These are phyloP conservation scores for Nymphicus hollandicus DNA, from an alignment of 2,113 vertebrate genomes.

Conservation along the genomic window DNA sequence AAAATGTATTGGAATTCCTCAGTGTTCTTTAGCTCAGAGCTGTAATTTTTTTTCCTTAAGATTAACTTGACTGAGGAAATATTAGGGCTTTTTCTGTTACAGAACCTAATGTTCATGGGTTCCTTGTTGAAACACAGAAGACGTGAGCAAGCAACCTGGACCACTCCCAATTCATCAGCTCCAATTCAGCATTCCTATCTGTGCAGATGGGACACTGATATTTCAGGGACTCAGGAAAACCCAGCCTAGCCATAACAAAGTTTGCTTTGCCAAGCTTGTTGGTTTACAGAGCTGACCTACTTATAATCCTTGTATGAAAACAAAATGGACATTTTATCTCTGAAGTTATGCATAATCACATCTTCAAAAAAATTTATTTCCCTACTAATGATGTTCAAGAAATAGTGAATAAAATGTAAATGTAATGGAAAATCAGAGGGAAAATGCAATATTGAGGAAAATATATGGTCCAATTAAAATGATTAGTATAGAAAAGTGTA, in stretches of 20 bases:
- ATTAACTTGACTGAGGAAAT: neutral
- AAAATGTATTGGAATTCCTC: neutral
- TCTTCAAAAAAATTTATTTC: conserved; percentile 23
- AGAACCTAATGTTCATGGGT: neutral
- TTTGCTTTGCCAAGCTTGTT: neutral
- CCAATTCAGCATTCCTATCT: neutral
- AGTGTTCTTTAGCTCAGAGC: neutral
- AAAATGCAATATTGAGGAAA: conserved; percentile 50
- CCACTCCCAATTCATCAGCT: neutral
- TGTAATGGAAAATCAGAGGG: neutral
- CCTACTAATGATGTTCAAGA: conserved; percentile 32
- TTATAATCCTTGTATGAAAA: conserved; percentile 45
- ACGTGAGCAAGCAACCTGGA: neutral
- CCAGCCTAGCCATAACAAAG: neutral
- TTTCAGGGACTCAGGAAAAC: neutral
- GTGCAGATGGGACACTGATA: neutral
- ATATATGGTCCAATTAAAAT: conserved; percentile 54
- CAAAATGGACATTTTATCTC: conserved; percentile 24
- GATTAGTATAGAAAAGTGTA: conserved; percentile 46
- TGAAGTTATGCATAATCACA: conserved; percentile 32
- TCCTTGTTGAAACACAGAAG: neutral
- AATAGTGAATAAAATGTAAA: conserved; percentile 58
- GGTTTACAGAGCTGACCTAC: conserved; percentile 41
- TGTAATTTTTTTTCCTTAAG: neutral
- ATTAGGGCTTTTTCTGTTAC: neutral